Percentiles rank a stretch among this genome's conserved stretches.
phyloP scores from a whole-genome alignment of 2,113 vertebrate genomes.

The Centropristis striata region DNA sequence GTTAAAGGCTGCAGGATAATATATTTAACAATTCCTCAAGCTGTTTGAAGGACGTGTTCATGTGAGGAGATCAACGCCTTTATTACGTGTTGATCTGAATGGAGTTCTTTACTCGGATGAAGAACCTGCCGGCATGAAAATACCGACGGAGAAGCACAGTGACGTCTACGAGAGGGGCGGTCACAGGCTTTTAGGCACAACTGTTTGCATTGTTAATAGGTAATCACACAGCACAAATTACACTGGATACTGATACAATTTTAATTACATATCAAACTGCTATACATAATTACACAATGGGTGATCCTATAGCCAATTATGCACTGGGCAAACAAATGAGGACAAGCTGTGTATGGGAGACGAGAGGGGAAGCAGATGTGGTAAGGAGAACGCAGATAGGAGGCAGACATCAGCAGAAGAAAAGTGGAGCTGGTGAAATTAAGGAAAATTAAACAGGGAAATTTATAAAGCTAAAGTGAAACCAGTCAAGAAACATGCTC shows the following conservation, averaged over 20 bases:
- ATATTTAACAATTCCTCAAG: constrained; percentile 6
- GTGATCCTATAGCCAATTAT: constrained; percentile 84
- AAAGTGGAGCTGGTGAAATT: constrained; percentile 29
- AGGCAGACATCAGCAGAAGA: constrained; percentile 14
- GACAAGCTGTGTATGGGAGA: constrained; percentile 60
- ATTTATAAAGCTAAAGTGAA: constrained; percentile 55
- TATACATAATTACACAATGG: constrained; percentile 84
- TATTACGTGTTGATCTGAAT: background rate
- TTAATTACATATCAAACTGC: constrained; percentile 84
- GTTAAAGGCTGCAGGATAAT: constrained; percentile 17
- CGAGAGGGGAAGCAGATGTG: constrained; percentile 66
- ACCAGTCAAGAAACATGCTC: constrained; percentile 42
- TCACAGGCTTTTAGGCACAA: constrained; percentile 79
- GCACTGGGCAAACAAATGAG: constrained; percentile 79
- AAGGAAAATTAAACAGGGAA: constrained; percentile 13
- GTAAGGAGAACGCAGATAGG: constrained; percentile 48
- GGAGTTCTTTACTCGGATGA: background rate
- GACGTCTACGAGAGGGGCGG: constrained; percentile 72
- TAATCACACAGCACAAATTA: constrained; percentile 81
- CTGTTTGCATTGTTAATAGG: constrained; percentile 82
- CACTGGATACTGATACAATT: constrained; percentile 79
- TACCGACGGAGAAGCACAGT: constrained; percentile 40
- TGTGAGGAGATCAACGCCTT: background rate
- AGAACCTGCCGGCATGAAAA: constrained; percentile 60
- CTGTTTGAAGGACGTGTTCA: background rate